phyloP scores from a whole-genome alignment of 2,888 invertebrate genomes.

The Mythimna albipuncta region DNA sequence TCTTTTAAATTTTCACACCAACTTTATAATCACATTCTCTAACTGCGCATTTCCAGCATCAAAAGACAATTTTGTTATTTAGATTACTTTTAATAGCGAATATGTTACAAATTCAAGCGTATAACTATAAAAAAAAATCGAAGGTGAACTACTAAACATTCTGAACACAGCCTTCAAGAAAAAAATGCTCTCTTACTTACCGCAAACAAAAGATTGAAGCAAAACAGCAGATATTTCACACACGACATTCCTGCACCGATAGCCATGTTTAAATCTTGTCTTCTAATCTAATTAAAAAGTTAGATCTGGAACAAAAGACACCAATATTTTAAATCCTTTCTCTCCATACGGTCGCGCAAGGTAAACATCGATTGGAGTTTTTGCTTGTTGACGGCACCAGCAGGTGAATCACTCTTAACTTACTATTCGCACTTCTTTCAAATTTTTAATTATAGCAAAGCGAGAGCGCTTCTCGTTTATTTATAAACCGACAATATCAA shows the following conservation, averaged over 20 bases:
- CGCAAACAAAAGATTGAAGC: slow-evolving; percentile 96
- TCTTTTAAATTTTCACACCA: slow-evolving; percentile 18
- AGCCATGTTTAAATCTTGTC: slow-evolving; percentile 91
- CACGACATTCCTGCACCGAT: slow-evolving; percentile 95
- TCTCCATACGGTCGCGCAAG: slow-evolving; percentile 59
- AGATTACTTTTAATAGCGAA: slow-evolving; percentile 1
- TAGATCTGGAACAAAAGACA: slow-evolving; percentile 83
- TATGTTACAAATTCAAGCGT: neutral
- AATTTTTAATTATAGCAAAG: slow-evolving; percentile 33
- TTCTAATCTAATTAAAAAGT: slow-evolving; percentile 69
- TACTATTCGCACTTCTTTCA: slow-evolving; percentile 1
- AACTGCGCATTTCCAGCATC: too few species aligned
- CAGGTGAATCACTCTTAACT: slow-evolving; percentile 40
- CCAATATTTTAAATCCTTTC: slow-evolving; percentile 67
- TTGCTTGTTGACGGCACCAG: slow-evolving; percentile 63
- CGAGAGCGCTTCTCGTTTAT: slow-evolving; percentile 31
- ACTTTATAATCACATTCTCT: neutral
- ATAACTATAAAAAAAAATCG: slow-evolving; percentile 40
- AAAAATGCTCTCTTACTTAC: slow-evolving; percentile 93
- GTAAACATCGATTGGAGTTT: slow-evolving; percentile 81
- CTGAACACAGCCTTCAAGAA: slow-evolving; percentile 46
- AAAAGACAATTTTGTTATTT: neutral
- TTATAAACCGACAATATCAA: slow-evolving; percentile 38
- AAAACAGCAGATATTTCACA: slow-evolving; percentile 96
- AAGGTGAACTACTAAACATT: slow-evolving; percentile 40